phyloP scores from a whole-genome alignment of 2,888 invertebrate species.

The Caenorhabditis wallacei region DNA sequence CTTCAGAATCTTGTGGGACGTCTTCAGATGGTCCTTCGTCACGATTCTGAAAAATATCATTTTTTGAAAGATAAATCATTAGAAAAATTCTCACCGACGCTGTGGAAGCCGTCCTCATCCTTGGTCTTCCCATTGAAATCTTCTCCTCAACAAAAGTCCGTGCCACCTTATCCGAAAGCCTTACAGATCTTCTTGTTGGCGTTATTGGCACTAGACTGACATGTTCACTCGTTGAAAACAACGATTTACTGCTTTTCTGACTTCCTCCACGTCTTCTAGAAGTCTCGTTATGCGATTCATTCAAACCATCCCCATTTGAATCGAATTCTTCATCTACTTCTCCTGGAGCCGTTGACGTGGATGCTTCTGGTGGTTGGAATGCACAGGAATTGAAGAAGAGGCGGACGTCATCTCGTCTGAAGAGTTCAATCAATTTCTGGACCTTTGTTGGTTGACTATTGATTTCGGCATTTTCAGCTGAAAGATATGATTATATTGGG shows the following conservation, averaged over 20 bases:
- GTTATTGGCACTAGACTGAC: neutral
- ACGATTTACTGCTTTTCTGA: neutral
- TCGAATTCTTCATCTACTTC: too few relatives aligned
- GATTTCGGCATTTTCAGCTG: conserved; percentile 27
- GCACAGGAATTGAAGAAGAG: conserved; percentile 37
- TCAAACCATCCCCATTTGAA: too few relatives aligned
- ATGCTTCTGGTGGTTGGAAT: too few relatives aligned
- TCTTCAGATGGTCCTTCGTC: too few relatives aligned
- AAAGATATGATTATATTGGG: conserved; percentile 41
- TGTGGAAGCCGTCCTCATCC: neutral
- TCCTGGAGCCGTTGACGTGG: neutral
- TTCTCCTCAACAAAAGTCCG: too few relatives aligned
- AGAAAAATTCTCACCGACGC: neutral
- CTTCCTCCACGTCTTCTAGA: neutral
- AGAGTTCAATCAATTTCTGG: conserved; percentile 31
- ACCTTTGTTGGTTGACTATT: conserved; percentile 5
- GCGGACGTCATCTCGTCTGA: conserved; percentile 56
- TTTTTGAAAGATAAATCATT: too few relatives aligned
- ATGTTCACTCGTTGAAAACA: neutral
- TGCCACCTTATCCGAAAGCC: neutral
- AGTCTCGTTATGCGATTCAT: neutral
- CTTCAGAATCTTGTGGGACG: too few relatives aligned
- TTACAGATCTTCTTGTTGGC: neutral
- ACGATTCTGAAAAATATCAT: too few relatives aligned
- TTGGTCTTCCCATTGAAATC: neutral